Evolutionary conservation across 2,113 vertebrate species (phyloP), one percentile per base, ranked within the genome.

Genomic region (Aythya baeri): DNA sequence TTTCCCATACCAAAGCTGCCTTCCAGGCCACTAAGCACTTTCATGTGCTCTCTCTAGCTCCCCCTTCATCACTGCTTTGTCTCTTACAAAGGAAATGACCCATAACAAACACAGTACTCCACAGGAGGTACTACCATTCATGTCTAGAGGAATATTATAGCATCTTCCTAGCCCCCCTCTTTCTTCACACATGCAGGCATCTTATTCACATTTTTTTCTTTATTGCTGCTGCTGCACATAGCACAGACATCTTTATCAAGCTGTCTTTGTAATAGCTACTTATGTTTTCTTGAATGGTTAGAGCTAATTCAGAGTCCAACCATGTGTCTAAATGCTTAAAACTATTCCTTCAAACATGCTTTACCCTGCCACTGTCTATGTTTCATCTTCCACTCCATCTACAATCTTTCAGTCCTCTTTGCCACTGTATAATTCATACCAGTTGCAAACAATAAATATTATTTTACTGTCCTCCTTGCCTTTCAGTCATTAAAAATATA

Each of bases 281-380:
- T 94, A 89, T 59, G 88, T 85, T 96, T 94, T 93, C 58, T 75
- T 91, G 70, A 94, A 92, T 67, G 74, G 81, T 73, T 80, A 76
- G 77, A 96, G 81, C 86, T 93, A 96, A 96, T 95, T 96, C 93
- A 97, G 91, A 83, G 43, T 62, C 62, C 83, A 80, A 58, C 41
- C 83, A 55, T 50, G 86, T 91, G 86, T 91, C 83, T 61, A 91
- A 58, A 50, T 34, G 77, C 50, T 92, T 96, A 96, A 95, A 92
- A 92, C 74, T 87, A 10, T 76, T 89, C 71, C 32, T 91, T 91
- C 92, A 91, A 93, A 93, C 50, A 59, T 9, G 66, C 55, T 94
- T 88, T 90, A 87, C 67, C 27, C 71, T 89, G 82, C 73, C 62
- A 91, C 61, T 36, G 59, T 49, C 68, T 85, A 50, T 90, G 78